phyloP scores from a whole-genome alignment of 1,140 invertebrate genomes.

The Drosophila seguyi region DNA sequence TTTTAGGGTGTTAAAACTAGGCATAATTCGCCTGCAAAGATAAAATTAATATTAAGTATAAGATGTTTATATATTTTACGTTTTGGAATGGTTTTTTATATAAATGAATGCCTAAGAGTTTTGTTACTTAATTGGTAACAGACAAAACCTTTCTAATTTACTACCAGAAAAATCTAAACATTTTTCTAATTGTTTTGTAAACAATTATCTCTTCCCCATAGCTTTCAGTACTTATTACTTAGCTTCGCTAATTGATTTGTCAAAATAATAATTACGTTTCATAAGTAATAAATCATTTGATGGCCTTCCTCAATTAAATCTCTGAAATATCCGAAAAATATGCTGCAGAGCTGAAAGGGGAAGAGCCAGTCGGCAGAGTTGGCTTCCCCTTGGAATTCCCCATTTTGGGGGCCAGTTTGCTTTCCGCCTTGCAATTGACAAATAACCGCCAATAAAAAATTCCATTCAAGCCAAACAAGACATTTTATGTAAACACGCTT shows the following conservation, averaged over 20 bases:
- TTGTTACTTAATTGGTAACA: background rate
- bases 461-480: conserved; percentile 29
- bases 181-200: background rate
- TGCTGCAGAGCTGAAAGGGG: background rate
- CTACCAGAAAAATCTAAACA: no score
- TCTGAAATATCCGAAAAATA: background rate
- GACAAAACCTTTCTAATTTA: background rate
- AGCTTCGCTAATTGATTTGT: conserved; percentile 13
- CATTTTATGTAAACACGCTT: conserved; percentile 41
- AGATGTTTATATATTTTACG: background rate
- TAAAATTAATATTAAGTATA: background rate
- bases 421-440: conserved; percentile 53
- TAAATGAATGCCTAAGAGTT: no score
- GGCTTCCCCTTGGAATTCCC: conserved; percentile 15
- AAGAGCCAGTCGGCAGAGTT: background rate
- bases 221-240: no score
- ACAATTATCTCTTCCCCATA: background rate
- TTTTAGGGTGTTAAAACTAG: background rate
- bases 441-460: conserved; percentile 44
- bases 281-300: conserved; percentile 8
- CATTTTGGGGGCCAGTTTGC: conserved; percentile 27
- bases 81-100: background rate
- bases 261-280: conserved; percentile 3
- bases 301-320: conserved; percentile 1
- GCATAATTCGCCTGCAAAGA: background rate